Evolutionary conservation across 2,113 vertebrate genomes (phyloP).

Genomic region (Pomatorhinus ruficollis): DNA sequence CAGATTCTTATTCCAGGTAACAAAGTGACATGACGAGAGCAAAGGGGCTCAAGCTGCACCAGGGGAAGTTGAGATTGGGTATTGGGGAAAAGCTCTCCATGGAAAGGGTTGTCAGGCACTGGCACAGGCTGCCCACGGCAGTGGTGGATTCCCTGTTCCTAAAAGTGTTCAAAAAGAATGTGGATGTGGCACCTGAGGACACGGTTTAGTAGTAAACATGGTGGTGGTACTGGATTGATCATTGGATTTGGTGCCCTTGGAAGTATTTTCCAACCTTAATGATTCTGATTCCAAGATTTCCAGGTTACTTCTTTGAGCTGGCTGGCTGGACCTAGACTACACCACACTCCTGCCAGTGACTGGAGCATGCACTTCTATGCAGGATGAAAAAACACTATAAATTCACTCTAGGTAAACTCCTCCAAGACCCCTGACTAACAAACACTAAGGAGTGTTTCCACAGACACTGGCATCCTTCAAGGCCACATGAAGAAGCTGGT

Average conservation of each 20-base stretch:
- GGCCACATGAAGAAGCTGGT: background rate
- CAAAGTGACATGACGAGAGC: background rate
- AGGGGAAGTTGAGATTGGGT: background rate
- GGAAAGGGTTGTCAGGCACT: background rate
- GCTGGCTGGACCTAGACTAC: too few relatives aligned
- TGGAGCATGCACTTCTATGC: accelerated
- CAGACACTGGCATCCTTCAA: background rate
- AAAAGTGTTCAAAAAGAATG: background rate
- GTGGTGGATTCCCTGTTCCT: background rate
- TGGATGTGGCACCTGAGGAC: background rate
- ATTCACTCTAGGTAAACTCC: background rate
- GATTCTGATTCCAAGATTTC: background rate
- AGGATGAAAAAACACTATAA: background rate
- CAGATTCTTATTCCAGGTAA: background rate
- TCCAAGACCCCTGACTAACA: background rate
- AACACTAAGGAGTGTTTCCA: accelerated
- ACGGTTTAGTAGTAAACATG: background rate
- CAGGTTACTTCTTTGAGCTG: background rate
- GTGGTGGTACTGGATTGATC: background rate
- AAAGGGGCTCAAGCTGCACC: background rate
- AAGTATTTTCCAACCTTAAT: background rate
- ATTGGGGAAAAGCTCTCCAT: background rate
- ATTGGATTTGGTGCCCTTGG: background rate
- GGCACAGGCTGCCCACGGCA: background rate
- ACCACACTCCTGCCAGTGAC: accelerated